phyloP scores from a whole-genome alignment of 2,888 invertebrate species.

The Rotaria magnacalcarata region DNA sequence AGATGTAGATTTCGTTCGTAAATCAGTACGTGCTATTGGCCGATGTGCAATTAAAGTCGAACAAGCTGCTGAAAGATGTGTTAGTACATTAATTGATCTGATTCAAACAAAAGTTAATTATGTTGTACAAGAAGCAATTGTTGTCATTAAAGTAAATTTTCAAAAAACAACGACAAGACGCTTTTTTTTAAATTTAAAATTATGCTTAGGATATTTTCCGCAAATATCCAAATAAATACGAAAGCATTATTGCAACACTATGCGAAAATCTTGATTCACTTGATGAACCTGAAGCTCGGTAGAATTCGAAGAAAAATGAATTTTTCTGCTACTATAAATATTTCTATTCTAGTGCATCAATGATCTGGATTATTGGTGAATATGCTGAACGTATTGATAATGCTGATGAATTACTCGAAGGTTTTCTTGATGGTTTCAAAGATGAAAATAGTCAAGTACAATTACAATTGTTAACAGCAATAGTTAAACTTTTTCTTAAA shows the following conservation, averaged over 20 bases:
- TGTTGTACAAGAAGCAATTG: conserved; percentile 98
- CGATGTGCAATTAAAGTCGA: conserved; percentile 98
- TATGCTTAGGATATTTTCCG: conserved; percentile 61
- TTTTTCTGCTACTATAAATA: neutral
- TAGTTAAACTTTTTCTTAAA: conserved; percentile 95
- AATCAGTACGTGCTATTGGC: conserved; percentile 95
- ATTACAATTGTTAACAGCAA: conserved; percentile 89
- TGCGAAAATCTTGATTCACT: conserved; percentile 97
- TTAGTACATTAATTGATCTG: conserved; percentile 88
- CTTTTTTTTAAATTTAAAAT: conserved; percentile 47
- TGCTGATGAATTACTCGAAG: conserved; percentile 92
- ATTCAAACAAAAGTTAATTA: conserved; percentile 99
- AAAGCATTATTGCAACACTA: conserved; percentile 95
- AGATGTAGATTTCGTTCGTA: conserved; percentile 97
- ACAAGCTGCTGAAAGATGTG: conserved; percentile 94
- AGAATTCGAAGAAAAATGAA: conserved; percentile 47
- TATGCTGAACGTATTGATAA: conserved; percentile 99
- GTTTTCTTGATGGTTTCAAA: conserved; percentile 92
- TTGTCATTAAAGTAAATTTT: conserved; percentile 75
- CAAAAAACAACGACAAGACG: too few species aligned
- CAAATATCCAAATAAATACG: conserved; percentile 97
- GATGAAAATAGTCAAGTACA: conserved; percentile 88
- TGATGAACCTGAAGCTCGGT: conserved; percentile 88
- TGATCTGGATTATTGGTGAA: conserved; percentile 85
- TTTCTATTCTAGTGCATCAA: conserved; percentile 70